Conservation (phyloP, 2,113 vertebrate genomes). For the Zeus faber region DNA sequence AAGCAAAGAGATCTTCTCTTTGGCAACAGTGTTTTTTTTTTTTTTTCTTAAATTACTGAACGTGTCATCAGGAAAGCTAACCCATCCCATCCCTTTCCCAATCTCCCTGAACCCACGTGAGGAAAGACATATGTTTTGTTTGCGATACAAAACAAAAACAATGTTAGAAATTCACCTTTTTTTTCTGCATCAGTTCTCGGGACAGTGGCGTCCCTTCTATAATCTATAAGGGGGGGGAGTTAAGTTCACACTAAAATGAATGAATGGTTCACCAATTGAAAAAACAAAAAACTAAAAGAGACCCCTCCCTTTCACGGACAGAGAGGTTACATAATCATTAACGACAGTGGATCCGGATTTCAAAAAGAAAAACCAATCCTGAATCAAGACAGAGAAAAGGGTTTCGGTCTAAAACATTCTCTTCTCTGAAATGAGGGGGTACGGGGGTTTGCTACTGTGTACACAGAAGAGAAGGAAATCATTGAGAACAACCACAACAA, state of each 20-base stretch:
- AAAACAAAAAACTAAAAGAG: constrained; percentile 60
- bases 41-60: constrained; percentile 89
- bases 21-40: constrained; percentile 98
- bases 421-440: constrained; percentile 75
- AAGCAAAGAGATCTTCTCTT: constrained; percentile 99
- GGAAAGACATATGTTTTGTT: constrained; percentile 95
- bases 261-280: constrained; percentile 80
- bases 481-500: constrained; percentile 82
- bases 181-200: constrained; percentile 75
- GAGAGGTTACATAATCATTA: constrained; percentile 72
- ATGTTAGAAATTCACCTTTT: constrained; percentile 80
- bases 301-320: constrained; percentile 68
- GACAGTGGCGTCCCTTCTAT: constrained; percentile 83
- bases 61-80: constrained; percentile 95
- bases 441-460: constrained; percentile 89
- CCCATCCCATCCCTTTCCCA: constrained; percentile 86
- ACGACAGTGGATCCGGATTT: constrained; percentile 84
- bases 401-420: constrained; percentile 76
- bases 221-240: constrained; percentile 80
- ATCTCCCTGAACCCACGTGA: constrained; percentile 86
- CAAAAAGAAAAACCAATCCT: constrained; percentile 77
- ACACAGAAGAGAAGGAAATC: constrained; percentile 95
- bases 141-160: constrained; percentile 95
- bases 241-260: constrained; percentile 88
- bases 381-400: constrained; percentile 78